Evolutionary conservation across 2,888 invertebrate genomes (phyloP), one percentile per base, ranked within the genome.

Genomic region (Metallyticus violacea): DNA sequence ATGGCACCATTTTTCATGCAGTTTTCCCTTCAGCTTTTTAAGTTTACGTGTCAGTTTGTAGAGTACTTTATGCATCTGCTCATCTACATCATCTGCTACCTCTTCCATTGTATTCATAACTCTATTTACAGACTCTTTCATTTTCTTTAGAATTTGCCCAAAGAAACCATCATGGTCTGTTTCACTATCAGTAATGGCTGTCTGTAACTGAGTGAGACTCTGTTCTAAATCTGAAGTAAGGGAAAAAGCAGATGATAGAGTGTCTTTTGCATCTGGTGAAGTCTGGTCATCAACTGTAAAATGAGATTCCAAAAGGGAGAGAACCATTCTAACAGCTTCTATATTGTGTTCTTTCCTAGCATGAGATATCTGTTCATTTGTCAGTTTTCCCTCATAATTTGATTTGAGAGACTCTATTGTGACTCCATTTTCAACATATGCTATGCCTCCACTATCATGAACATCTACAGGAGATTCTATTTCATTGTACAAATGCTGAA

Each of bases 1-100:
- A 25, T 83, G 27, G n/a, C 83, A 83, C 83, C 83, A 83, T 26
- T 83, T 83, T 22, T 83, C 40, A 6, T 83, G 77, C 83, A 83
- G 29, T 4, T 83, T 83, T 27, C 77, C 29, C n/a, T 83, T 83
- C 28, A 28, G 77, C 77, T 83, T 83, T 28, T 77, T 77, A 27
- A 83, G 28, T n/a, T 77, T 83, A 25, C 83, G 26, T 29, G 29
- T 29, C 76, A 83, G 28, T 83, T 9, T 83, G 25, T 77, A 26
- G n/a, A 83, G 25, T 7, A 28, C 9, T 83, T 83, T 83, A 29
- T 77, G 29, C 83, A 83, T 28, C n/a, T 83, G 83, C 7, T 83
- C 83, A 77, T 83, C 83, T 77, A 83, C 77, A 26, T 83, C 83
- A 77, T 83, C 83, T 0, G 77, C 83, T 77, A 83, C 77, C n/a